Evolutionary conservation across 2,113 vertebrate species (phyloP).

Genomic region (Acrocephalus arundinaceus): DNA sequence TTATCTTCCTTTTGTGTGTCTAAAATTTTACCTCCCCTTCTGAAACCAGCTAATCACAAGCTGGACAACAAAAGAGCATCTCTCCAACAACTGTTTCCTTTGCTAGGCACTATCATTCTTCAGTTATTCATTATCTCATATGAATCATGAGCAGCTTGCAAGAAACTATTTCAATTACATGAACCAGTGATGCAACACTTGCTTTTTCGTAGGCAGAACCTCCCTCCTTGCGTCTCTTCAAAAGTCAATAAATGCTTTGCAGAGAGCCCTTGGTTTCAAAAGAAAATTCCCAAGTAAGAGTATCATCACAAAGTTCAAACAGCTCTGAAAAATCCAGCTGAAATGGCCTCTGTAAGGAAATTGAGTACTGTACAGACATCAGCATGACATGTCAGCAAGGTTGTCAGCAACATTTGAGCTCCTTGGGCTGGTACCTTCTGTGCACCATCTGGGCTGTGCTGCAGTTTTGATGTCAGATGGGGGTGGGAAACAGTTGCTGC

Average conservation of each 20-base stretch:
- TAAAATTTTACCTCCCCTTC: background rate
- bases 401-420: conserved; percentile 11
- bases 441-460: conserved; percentile 23
- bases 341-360: conserved; percentile 13
- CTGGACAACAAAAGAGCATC: background rate
- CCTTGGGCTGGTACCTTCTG: background rate
- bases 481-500: background rate
- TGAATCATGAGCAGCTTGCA: background rate
- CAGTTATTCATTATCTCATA: conserved; percentile 27
- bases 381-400: background rate
- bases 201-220: background rate
- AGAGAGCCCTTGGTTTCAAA: background rate
- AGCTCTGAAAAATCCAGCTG: background rate
- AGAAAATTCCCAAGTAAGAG: background rate
- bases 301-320: background rate
- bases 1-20: background rate
- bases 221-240: background rate
- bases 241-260: conserved; percentile 25
- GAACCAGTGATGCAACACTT: background rate
- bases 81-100: background rate
- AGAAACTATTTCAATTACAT: background rate
- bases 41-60: conserved; percentile 19
- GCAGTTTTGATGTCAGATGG: background rate
- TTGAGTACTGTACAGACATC: background rate
- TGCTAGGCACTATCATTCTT: background rate